Base-by-base conservation (phyloP, 2,797 vertebrate species). In the Rhinoraja longicauda region DNA sequence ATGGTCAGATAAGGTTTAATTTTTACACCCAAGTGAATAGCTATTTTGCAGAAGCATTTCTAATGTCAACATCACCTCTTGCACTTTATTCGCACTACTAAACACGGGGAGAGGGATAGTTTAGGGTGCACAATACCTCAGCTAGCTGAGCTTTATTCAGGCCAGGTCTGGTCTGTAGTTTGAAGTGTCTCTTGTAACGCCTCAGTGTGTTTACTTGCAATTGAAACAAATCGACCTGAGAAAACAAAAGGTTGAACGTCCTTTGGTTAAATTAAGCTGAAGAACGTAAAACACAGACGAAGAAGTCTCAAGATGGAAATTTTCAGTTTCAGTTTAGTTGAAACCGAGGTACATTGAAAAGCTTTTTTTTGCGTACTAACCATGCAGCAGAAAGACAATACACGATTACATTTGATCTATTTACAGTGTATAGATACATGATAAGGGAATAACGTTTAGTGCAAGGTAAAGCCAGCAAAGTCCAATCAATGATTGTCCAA, bases 141-240 rank as follows among this genome's bases (percentile, higher is more conserved):
- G 99, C 99, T 94, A 99, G 97, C 94, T 99, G 99, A 93, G 98
- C 99, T 95, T 99, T 99, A 96, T 99, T 99, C 94, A 99, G 98
- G 93, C 99, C 98, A 0, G 99, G 98, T 93, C 98, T 96, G 92
- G 99, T 99, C 96, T 99, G 99, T 94, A 99, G 95, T 95, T 99
- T 99, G 95, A 99, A 99, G 97, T 99, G 99, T 94, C 99, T 96
- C 96, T 99, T 99, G 95, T 99, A 99, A 94, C 98, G 98, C 93
- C 99, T 97, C 94, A 99, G 94, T 1, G 99, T 99, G 95, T 99
- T 99, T 95, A 99, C 98, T 94, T 99, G 99, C 94, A 99, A 97
- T 96, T 99, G 99, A 96, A 99, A 99, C 93, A 99, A 96, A 95
- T 99, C 99, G 93, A 99, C 99, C 99, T 99, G 94, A 94, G 95